Evolutionary conservation across 2,797 vertebrate species (phyloP), one percentile per base, ranked within the genome.

Genomic region (Lacerta viridis): DNA sequence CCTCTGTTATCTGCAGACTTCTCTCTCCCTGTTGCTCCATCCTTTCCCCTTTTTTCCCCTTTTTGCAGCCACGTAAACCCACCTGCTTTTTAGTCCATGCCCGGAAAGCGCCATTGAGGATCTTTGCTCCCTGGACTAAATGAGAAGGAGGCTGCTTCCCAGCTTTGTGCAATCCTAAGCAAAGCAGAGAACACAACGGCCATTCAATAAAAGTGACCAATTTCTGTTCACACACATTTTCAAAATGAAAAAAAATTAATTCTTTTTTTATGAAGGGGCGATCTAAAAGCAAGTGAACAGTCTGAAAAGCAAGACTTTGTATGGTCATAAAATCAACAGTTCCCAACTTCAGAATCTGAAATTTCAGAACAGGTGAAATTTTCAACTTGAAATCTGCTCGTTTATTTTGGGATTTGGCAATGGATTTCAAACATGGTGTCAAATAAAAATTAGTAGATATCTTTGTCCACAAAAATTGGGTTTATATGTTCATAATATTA

Each of bases 41-140:
- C 50, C 50, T 55, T 55, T 55, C 50, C 50, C 50, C n/a, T n/a
- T 15, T 13, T 13, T 13, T 68, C 27, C 46, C 80, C n/a, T 39
- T 89, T 33, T 75, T 83, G 41, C 29, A 64, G 74, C 23, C 61
- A 61, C 33, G 29, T 68, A 93, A 92, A 83, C 17, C n/a, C 96
- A 99, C 99, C 98, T 99, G 98, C 95, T 99, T 99, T 96, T 99
- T 99, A 78, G 99, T 99, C 99, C 99, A 99, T 2, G 98, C 98
- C 96, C 99, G 98, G 96, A 99, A 99, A 94, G 99, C 98, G 96
- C 98, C 99, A 36, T 99, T 99, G 94, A 99, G 98, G 95, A 99
- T 98, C 98, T 99, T 99, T 96, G 99, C 99, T 97, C 98, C 99
- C 55, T 99, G 98, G 88, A 99, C 97, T 96, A 99, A 97, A 95